Percentiles rank a stretch among this genome's conserved stretches.
Conservation (phyloP, 2,888 invertebrate genomes). For the Hydraecia micacea region DNA sequence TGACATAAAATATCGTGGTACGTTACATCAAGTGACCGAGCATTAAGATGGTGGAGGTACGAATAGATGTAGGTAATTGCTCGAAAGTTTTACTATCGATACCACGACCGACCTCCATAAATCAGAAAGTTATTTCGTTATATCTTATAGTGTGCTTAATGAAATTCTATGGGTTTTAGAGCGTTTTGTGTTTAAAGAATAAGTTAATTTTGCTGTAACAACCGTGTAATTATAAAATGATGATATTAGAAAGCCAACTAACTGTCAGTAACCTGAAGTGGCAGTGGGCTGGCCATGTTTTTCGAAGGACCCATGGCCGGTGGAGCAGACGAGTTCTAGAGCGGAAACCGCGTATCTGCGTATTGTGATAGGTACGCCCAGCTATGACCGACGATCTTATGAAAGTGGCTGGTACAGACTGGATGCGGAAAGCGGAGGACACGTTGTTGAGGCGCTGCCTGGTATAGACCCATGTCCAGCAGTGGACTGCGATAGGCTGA, state of each 20-base stretch:
- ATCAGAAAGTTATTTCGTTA: constrained; percentile 60
- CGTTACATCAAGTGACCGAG: not conserved
- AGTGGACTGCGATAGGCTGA: too few species aligned
- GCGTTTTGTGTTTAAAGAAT: constrained; percentile 11
- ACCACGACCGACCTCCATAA: constrained; percentile 53
- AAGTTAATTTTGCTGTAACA: not conserved
- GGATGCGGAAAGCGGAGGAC: too few species aligned
- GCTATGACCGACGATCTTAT: not conserved
- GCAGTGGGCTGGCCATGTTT: not conserved
- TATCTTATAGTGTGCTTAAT: constrained; percentile 44
- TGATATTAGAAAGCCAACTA: not conserved
- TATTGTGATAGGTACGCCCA: not conserved
- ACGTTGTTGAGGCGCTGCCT: too few species aligned
- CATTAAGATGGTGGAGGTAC: constrained; percentile 24
- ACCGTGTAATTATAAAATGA: constrained; percentile 13
- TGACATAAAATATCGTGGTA: constrained; percentile 10
- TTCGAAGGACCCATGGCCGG: not conserved
- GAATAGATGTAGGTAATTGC: constrained; percentile 19
- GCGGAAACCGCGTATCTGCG: not conserved
- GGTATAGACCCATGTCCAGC: too few species aligned
- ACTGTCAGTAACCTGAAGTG: not conserved
- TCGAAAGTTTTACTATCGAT: constrained; percentile 50
- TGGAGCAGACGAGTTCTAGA: not conserved
- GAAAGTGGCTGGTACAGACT: too few species aligned
- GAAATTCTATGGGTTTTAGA: constrained; percentile 42